Conservation (phyloP, 92 coral and sea anemone genomes). For the Porites lobata region DNA sequence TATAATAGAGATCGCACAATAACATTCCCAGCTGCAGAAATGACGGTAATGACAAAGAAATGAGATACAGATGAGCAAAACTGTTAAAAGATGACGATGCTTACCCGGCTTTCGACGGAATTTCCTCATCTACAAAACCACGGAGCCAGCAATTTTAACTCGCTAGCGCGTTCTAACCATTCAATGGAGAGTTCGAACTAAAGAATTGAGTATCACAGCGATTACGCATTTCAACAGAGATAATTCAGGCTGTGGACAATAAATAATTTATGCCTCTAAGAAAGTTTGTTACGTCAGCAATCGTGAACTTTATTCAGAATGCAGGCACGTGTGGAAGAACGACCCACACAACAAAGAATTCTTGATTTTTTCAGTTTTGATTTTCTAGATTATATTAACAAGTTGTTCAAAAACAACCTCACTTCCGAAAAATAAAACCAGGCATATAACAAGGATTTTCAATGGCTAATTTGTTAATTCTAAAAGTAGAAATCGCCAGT, state of each 20-base stretch:
- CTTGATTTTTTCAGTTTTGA: too few relatives aligned
- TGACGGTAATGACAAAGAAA: constrained; percentile 22
- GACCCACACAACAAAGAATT: neutral
- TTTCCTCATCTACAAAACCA: constrained; percentile 4
- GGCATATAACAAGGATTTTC: neutral
- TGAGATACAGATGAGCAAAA: constrained; percentile 2
- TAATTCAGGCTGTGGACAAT: constrained; percentile 21
- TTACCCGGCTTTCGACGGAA: constrained; percentile 4
- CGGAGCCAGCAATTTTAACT: neutral
- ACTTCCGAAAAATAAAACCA: neutral
- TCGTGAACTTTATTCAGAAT: neutral
- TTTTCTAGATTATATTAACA: neutral
- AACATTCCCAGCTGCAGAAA: constrained; percentile 13
- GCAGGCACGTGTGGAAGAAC: neutral
- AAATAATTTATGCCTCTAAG: constrained; percentile 18
- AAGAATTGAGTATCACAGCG: constrained; percentile 11
- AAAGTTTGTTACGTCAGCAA: constrained; percentile 23
- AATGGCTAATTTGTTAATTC: neutral
- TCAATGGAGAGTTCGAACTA: neutral
- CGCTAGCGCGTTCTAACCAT: neutral
- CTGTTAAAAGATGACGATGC: neutral
- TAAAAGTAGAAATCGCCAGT: neutral
- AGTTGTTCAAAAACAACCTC: neutral
- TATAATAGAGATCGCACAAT: constrained; percentile 18
- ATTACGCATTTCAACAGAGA: constrained; percentile 20